Percentiles rank a stretch among this genome's conserved stretches.
Conservation (phyloP, 1,140 invertebrate species). For the Phocides pigmalion region DNA sequence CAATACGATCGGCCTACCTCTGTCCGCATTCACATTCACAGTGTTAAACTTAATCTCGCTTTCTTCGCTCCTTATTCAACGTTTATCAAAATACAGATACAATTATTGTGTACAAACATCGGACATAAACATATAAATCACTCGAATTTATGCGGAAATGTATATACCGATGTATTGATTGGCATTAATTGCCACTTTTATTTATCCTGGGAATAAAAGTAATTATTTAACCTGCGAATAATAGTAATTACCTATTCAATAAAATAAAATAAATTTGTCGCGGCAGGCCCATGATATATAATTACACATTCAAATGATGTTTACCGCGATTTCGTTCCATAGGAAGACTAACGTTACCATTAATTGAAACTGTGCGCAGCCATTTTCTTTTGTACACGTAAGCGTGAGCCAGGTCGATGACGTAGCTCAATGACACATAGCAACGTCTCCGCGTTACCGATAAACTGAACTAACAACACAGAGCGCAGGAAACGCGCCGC, state of each 20-base stretch:
- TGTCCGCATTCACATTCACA: constrained; percentile 1
- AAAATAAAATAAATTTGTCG: no score
- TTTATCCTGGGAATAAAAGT: no score
- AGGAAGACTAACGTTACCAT: constrained; percentile 38
- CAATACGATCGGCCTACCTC: constrained; percentile 28
- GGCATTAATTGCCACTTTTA: no score
- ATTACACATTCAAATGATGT: constrained; percentile 23
- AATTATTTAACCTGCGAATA: no score
- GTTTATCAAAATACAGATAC: background rate
- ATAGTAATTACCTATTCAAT: no score
- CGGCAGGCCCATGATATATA: no score
- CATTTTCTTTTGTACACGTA: constrained; percentile 75
- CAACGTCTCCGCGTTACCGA: constrained; percentile 62
- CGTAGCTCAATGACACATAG: constrained; percentile 68
- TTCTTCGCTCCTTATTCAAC: background rate
- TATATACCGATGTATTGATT: no score
- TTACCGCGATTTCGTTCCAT: constrained; percentile 19
- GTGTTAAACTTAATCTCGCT: constrained; percentile 11
- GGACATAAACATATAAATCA: background rate
- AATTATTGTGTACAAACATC: background rate
- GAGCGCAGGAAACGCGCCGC: constrained; percentile 55
- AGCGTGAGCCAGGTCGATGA: constrained; percentile 57
- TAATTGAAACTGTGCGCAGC: constrained; percentile 52
- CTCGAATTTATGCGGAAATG: no score
- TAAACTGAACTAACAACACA: constrained; percentile 63